Conservation (phyloP, 2,888 invertebrate genomes). For the Nematopogon swammerdamellus region DNA sequence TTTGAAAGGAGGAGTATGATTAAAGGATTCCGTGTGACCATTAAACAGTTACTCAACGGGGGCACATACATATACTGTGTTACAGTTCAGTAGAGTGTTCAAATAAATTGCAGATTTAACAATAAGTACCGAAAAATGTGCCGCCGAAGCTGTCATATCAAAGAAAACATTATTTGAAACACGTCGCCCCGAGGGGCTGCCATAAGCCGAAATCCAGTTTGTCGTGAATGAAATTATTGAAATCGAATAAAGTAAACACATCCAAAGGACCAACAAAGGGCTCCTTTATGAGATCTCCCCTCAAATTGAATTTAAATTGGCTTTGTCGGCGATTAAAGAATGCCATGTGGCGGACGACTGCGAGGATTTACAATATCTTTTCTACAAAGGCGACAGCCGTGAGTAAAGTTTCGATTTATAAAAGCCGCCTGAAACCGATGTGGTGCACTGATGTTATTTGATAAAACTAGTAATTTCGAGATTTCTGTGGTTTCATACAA, state of each 20-base stretch:
- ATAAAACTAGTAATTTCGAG: too few relatives aligned
- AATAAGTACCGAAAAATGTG: neutral
- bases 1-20: too few relatives aligned
- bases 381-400: neutral
- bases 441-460: too few relatives aligned
- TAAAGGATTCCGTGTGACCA: too few relatives aligned
- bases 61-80: too few relatives aligned
- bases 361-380: neutral
- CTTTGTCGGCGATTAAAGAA: slow-evolving; percentile 47
- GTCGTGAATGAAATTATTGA: slow-evolving; percentile 58
- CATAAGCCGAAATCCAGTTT: slow-evolving; percentile 55
- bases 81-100: too few relatives aligned
- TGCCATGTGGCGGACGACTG: neutral
- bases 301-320: slow-evolving; percentile 56
- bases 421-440: too few relatives aligned
- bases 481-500: too few relatives aligned
- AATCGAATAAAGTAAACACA: slow-evolving; percentile 58
- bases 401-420: neutral
- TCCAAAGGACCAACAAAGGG: slow-evolving; percentile 54
- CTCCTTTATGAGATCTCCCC: slow-evolving; percentile 18
- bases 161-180: slow-evolving; percentile 58
- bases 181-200: slow-evolving; percentile 53
- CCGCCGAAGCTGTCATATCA: slow-evolving; percentile 30
- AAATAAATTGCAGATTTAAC: neutral
- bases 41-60: too few relatives aligned